phyloP scores from a whole-genome alignment of 2,888 invertebrate genomes.

The Allygus modestus region DNA sequence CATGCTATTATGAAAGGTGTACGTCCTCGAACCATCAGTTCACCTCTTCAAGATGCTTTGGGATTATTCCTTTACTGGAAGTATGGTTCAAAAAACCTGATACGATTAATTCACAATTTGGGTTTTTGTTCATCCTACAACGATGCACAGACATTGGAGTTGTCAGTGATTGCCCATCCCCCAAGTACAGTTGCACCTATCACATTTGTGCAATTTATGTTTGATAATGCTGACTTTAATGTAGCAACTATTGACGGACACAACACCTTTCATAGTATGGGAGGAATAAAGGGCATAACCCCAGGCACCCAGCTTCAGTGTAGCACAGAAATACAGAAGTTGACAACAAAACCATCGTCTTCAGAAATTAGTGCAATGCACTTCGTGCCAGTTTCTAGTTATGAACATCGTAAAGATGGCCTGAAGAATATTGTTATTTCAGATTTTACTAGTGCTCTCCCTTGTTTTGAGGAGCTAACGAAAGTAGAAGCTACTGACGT shows the following conservation, averaged over 20 bases:
- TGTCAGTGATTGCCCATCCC: background rate
- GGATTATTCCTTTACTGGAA: background rate
- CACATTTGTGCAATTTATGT: background rate
- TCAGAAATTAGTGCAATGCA: too few relatives aligned
- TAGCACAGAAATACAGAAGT: background rate
- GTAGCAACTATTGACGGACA: background rate
- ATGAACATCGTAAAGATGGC: too few relatives aligned
- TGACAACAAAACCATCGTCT: too few relatives aligned
- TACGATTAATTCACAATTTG: background rate
- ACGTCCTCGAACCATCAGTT: background rate
- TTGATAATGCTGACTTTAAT: slow-evolving; percentile 14
- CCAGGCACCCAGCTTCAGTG: background rate
- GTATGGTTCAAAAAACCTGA: background rate
- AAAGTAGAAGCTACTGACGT: background rate
- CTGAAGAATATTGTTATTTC: too few relatives aligned
- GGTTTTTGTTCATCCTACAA: slow-evolving; percentile 1
- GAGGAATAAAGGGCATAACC: background rate
- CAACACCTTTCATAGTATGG: background rate
- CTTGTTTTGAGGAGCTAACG: too few relatives aligned
- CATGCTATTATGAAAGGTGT: background rate
- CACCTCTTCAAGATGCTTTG: background rate
- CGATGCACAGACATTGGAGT: background rate
- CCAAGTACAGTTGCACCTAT: background rate
- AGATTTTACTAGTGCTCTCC: too few relatives aligned
- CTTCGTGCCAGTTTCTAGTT: too few relatives aligned